Percentiles rank a stretch among this genome's conserved stretches.
These are phyloP conservation scores for Symphodus melops DNA, from an alignment of 2,113 vertebrate genomes.

Conservation along the genomic window DNA sequence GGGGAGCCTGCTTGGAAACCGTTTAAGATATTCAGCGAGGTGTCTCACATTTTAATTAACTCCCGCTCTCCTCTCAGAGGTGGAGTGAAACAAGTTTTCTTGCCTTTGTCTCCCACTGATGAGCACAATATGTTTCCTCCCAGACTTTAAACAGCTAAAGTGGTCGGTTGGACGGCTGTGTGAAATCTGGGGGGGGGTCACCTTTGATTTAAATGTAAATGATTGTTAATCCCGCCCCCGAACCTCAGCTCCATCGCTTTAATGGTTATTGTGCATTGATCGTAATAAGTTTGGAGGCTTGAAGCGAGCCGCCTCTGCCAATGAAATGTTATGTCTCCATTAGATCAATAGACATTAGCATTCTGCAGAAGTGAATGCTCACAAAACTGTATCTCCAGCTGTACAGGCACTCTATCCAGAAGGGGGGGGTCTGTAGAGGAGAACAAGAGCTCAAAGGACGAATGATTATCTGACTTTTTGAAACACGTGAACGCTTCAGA, in stretches of 20 bases:
- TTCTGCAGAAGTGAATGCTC: constrained; percentile 36
- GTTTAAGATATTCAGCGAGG: constrained; percentile 73
- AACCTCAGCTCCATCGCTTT: constrained; percentile 55
- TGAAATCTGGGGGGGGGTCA: constrained; percentile 32
- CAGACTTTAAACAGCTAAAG: constrained; percentile 18
- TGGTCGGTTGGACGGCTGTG: not conserved
- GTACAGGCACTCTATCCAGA: constrained; percentile 9
- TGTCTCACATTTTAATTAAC: constrained; percentile 74
- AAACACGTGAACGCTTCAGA: too few species aligned
- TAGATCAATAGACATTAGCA: constrained; percentile 69
- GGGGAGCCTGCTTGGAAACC: constrained; percentile 52
- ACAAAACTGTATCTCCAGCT: constrained; percentile 16
- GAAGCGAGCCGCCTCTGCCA: constrained; percentile 51
- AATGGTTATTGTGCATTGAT: constrained; percentile 73
- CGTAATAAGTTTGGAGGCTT: constrained; percentile 52
- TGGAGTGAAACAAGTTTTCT: constrained; percentile 33
- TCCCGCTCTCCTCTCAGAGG: constrained; percentile 44
- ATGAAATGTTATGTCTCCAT: constrained; percentile 59
- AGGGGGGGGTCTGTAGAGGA: not conserved
- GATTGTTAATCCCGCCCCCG: constrained; percentile 37
- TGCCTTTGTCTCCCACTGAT: constrained; percentile 43
- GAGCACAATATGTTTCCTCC: constrained; percentile 29
- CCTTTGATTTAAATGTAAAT: constrained; percentile 54
- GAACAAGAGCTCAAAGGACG: not conserved
- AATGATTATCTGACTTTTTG: not conserved